phyloP scores from a whole-genome alignment of 2,888 invertebrate genomes.

The Eupithecia insigniata region DNA sequence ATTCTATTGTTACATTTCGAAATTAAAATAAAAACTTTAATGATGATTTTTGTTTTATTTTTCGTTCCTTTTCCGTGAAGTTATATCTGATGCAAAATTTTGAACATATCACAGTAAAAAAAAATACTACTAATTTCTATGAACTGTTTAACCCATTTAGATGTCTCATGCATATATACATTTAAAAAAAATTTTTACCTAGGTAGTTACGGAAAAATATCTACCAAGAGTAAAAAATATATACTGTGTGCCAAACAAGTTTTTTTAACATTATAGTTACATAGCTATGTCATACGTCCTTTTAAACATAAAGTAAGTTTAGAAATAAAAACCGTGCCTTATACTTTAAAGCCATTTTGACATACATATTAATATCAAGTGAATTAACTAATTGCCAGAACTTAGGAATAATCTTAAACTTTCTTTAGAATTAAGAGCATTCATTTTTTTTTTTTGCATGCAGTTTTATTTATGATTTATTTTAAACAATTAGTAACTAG shows the following conservation, averaged over 20 bases:
- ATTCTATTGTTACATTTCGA: conserved; percentile 81
- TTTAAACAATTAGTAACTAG: conserved; percentile 20
- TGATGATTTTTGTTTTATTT: conserved; percentile 72
- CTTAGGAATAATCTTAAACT: conserved; percentile 51
- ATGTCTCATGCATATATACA: not conserved
- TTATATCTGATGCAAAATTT: conserved; percentile 48
- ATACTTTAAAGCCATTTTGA: conserved; percentile 82
- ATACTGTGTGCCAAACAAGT: conserved; percentile 54
- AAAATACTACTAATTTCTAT: not conserved
- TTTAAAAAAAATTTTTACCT: not conserved
- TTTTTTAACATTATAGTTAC: conserved; percentile 29
- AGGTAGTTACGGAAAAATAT: not conserved
- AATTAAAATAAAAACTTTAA: conserved; percentile 74
- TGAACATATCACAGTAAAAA: conserved; percentile 68
- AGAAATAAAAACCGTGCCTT: conserved; percentile 81
- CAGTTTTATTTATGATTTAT: conserved; percentile 1
- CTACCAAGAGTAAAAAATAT: not conserved
- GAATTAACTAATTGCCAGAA: conserved; percentile 69
- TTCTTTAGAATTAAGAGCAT: conserved; percentile 24
- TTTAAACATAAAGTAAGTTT: conserved; percentile 67
- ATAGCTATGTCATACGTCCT: conserved; percentile 76
- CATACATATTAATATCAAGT: conserved; percentile 75
- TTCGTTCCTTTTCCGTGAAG: conserved; percentile 57
- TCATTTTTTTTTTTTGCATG: conserved; percentile 32
- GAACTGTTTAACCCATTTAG: not conserved